These are phyloP conservation scores for pig (Sus scrofa) DNA, from an alignment of 2,113 vertebrate genomes.

Conservation along the genomic window T2T-Sscrofa CM000820.6:27633001-27633500, in stretches of 20 bases:
- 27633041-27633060: background rate
- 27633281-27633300: slow-evolving; percentile 58
- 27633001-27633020: background rate
- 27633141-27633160: background rate
- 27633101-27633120: background rate
- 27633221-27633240: background rate
- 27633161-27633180: background rate
- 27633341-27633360: background rate
- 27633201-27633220: background rate
- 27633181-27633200: slow-evolving; percentile 42
- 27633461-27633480: background rate
- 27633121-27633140: background rate
- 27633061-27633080: background rate
- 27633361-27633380: slow-evolving; percentile 6
- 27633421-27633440: slow-evolving; percentile 44
- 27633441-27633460: slow-evolving; percentile 59
- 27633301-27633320: slow-evolving; percentile 64
- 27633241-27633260: background rate
- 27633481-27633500: slow-evolving; percentile 8
- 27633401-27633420: background rate
- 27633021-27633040: background rate
- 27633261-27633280: slow-evolving; percentile 64
- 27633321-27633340: slow-evolving; percentile 43
- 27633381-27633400: background rate
- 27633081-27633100: background rate